A percentile compares a stretch with the other conserved stretches of the same genome.
phyloP scores from a whole-genome alignment of 2,888 invertebrate genomes.

The Zelleria hepariella region DNA sequence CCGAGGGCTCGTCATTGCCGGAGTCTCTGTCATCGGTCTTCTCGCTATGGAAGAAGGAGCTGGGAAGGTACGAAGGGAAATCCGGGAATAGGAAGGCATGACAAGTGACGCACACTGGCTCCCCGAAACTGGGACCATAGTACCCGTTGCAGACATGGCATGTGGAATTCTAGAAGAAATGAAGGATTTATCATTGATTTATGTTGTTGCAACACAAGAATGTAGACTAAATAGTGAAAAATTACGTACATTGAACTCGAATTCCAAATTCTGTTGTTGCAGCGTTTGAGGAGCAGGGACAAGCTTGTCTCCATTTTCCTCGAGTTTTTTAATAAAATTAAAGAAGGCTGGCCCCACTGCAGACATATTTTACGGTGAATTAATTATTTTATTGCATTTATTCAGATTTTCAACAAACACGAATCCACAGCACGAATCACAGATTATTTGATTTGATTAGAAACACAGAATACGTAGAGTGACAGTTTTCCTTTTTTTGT shows the following conservation, averaged over 20 bases:
- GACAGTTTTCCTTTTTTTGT: no score
- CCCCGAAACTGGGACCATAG: slow-evolving; percentile 92
- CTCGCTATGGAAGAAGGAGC: slow-evolving; percentile 63
- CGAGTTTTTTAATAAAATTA: slow-evolving; percentile 51
- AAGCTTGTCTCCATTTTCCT: slow-evolving; percentile 58
- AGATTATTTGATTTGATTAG: no score
- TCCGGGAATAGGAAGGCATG: slow-evolving; percentile 94
- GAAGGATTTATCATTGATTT: not conserved
- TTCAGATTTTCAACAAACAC: no score
- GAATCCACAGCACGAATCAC: no score
- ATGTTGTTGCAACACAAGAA: not conserved
- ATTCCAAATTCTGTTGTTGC: slow-evolving; percentile 44
- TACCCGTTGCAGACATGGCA: slow-evolving; percentile 93
- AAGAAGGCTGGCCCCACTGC: slow-evolving; percentile 51
- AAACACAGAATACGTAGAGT: no score
- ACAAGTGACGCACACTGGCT: slow-evolving; percentile 92
- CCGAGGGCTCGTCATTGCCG: slow-evolving; percentile 94
- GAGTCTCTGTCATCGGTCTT: slow-evolving; percentile 91
- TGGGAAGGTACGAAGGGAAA: slow-evolving; percentile 71
- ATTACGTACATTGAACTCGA: slow-evolving; percentile 51
- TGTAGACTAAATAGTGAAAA: not conserved
- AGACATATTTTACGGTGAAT: slow-evolving; percentile 36
- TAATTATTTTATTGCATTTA: no score
- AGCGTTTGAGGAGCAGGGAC: slow-evolving; percentile 27
- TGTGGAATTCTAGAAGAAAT: slow-evolving; percentile 71